phyloP scores from a whole-genome alignment of 2,797 vertebrate genomes.

The Phataginus tetradactyla region DNA sequence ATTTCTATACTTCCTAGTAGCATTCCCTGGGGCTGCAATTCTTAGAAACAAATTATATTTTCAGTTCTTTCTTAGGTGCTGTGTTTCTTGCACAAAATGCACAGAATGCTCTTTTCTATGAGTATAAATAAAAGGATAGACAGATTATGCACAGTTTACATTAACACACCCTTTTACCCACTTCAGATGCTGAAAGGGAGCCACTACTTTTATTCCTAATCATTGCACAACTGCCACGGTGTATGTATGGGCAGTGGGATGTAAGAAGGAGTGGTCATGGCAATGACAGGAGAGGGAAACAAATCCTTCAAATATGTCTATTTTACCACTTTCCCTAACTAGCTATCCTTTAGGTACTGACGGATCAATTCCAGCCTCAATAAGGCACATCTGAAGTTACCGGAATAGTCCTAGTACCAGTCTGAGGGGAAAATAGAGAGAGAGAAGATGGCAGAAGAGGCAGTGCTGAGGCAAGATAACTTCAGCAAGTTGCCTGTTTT shows the following conservation, averaged over 20 bases:
- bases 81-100: slow-evolving; percentile 34
- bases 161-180: not conserved
- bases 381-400: not conserved
- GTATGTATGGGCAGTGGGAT: not conserved
- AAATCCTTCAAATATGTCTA: not conserved
- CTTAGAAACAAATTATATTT: slow-evolving; percentile 49
- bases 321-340: not conserved
- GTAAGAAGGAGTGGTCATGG: not conserved
- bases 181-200: not conserved
- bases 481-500: not conserved
- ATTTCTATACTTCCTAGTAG: slow-evolving; percentile 16
- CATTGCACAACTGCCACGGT: not conserved
- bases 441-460: not conserved
- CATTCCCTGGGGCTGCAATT: not conserved
- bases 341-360: not conserved
- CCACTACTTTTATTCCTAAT: not conserved
- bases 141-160: not conserved
- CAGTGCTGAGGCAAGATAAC: not conserved
- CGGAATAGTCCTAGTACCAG: not conserved
- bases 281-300: not conserved
- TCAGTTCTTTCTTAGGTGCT: slow-evolving; percentile 43
- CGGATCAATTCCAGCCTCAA: not conserved
- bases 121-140: slow-evolving; percentile 2
- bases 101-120: slow-evolving; percentile 36
- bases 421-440: not conserved